phyloP scores from a whole-genome alignment of 1,140 invertebrate species.

The Apis laboriosa region DNA sequence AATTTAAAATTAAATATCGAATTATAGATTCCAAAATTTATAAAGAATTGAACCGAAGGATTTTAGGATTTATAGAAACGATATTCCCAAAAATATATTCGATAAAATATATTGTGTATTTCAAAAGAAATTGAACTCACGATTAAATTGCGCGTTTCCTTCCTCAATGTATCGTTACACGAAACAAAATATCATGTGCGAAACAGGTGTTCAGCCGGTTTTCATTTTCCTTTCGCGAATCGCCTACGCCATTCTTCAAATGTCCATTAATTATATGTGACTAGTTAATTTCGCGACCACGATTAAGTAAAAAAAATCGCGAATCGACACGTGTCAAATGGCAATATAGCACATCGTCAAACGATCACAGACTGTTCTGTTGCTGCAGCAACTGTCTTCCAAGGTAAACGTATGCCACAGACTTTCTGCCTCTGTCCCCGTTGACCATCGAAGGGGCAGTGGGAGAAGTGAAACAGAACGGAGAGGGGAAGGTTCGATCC shows the following conservation, averaged over 20 bases:
- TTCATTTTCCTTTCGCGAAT: neutral
- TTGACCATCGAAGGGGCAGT: neutral
- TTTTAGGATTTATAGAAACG: neutral
- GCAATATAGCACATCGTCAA: neutral
- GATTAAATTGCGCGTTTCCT: neutral
- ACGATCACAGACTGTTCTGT: conserved; percentile 9
- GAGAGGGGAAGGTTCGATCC: conserved; percentile 20
- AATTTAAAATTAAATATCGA: too few relatives aligned
- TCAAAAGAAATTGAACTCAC: conserved; percentile 9
- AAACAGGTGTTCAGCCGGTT: conserved; percentile 23
- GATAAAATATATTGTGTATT: too few relatives aligned
- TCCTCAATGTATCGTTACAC: neutral
- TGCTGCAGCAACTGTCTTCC: conserved; percentile 50
- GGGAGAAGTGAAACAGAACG: conserved; percentile 16
- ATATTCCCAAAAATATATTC: too few relatives aligned
- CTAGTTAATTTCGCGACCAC: conserved; percentile 2
- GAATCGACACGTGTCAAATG: neutral
- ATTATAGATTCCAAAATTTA: neutral
- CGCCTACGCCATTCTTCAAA: neutral
- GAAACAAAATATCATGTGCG: neutral
- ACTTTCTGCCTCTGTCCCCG: neutral
- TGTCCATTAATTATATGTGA: too few relatives aligned
- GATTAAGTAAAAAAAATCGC: conserved; percentile 34
- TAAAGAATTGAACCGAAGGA: neutral
- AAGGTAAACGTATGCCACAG: conserved; percentile 40